A percentile compares a stretch with the other conserved stretches of the same genome.
phyloP scores from a whole-genome alignment of 1,140 invertebrate genomes.

The Conopomorpha cramerella region DNA sequence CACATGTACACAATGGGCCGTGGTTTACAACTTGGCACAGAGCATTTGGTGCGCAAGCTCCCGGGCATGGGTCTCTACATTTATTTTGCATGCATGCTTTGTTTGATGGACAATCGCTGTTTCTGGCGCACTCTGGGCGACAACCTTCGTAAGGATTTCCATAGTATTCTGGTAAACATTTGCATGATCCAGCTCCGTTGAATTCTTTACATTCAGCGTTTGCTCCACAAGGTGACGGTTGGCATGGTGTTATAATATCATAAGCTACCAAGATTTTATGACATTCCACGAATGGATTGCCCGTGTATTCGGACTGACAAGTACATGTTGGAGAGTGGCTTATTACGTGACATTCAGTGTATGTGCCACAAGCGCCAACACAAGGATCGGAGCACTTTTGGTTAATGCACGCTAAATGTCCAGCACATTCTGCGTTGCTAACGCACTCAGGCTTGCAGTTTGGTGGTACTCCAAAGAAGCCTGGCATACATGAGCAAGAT shows the following conservation, averaged over 20 bases:
- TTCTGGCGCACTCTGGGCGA: slow-evolving; percentile 73
- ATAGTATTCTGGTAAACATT: slow-evolving; percentile 72
- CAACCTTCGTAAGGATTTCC: slow-evolving; percentile 77
- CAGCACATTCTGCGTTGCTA: slow-evolving; percentile 67
- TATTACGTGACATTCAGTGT: slow-evolving; percentile 65
- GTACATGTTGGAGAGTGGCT: slow-evolving; percentile 67
- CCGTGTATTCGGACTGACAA: slow-evolving; percentile 64
- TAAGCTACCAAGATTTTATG: slow-evolving; percentile 43
- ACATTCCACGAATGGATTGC: slow-evolving; percentile 66
- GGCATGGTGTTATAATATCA: slow-evolving; percentile 64
- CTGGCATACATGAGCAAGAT: slow-evolving; percentile 65
- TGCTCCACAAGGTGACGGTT: slow-evolving; percentile 77
- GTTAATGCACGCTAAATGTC: slow-evolving; percentile 66
- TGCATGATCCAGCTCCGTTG: slow-evolving; percentile 75
- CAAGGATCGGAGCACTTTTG: slow-evolving; percentile 69
- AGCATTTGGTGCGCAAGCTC: slow-evolving; percentile 75
- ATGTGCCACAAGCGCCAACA: slow-evolving; percentile 62
- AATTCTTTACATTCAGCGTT: slow-evolving; percentile 80
- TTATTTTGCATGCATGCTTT: slow-evolving; percentile 71
- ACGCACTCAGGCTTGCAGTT: slow-evolving; percentile 71
- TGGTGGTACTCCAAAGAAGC: slow-evolving; percentile 64
- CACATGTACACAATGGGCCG: slow-evolving; percentile 74
- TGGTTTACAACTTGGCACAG: slow-evolving; percentile 76
- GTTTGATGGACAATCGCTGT: slow-evolving; percentile 70
- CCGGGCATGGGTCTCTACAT: slow-evolving; percentile 73